Conservation (phyloP, 1,140 invertebrate genomes). For the Chelonus insularis region DNA sequence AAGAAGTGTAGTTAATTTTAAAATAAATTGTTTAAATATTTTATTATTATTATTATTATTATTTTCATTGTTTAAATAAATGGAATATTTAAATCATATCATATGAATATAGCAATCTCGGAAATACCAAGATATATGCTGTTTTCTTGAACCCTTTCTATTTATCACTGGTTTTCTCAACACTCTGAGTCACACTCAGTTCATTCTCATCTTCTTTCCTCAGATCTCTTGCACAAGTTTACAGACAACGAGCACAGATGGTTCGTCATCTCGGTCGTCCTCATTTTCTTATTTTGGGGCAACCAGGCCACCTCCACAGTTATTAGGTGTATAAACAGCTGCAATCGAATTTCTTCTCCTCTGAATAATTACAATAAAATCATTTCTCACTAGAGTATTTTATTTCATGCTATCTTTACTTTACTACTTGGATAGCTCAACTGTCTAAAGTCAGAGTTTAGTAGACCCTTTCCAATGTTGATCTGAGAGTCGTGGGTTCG, state of each 20-base stretch:
- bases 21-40: too few species aligned
- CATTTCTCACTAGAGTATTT: too few species aligned
- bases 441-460: neutral
- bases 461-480: neutral
- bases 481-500: neutral
- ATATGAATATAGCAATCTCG: neutral
- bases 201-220: neutral
- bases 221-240: neutral
- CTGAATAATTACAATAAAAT: too few species aligned
- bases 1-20: too few species aligned
- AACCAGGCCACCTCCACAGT: neutral
- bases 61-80: too few species aligned
- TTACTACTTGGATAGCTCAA: neutral
- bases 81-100: too few species aligned
- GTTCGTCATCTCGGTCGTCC: conserved; percentile 14
- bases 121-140: conserved; percentile 3
- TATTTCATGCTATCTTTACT: too few species aligned
- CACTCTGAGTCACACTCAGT: neutral
- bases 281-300: conserved; percentile 9
- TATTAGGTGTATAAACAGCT: neutral
- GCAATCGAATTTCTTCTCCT: too few species aligned
- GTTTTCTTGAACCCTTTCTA: neutral
- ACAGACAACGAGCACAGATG: neutral
- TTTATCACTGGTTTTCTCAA: conserved; percentile 12
- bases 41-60: neutral